A percentile compares a stretch with the other conserved stretches of the same genome.
These are phyloP conservation scores for Machimus atricapillus DNA, from an alignment of 2,888 invertebrate species.

Conservation along the genomic window DNA sequence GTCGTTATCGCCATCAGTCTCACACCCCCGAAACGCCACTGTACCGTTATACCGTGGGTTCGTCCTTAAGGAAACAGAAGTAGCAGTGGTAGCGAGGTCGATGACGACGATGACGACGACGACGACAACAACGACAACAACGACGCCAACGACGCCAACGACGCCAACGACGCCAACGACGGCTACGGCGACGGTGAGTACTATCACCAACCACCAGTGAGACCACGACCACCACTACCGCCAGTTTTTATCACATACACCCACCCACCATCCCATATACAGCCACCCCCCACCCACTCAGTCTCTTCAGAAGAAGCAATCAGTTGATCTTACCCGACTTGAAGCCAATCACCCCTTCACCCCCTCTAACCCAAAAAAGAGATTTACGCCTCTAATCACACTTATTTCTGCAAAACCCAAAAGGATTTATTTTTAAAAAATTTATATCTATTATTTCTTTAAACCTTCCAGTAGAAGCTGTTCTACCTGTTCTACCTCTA, in stretches of 20 bases:
- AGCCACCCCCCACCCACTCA: not conserved
- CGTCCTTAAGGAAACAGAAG: not conserved
- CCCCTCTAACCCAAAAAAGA: not conserved
- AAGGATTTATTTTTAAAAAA: not conserved
- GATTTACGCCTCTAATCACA: not conserved
- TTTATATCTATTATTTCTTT: not conserved
- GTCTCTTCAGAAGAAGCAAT: not conserved
- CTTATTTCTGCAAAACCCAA: not conserved
- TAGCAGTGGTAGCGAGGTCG: not conserved
- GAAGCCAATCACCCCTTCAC: not conserved
- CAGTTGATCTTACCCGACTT: not conserved
- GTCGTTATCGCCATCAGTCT: conserved; percentile 32
- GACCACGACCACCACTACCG: not conserved
- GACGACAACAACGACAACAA: not conserved
- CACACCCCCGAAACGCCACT: not conserved
- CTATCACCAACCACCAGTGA: not conserved
- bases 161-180: not conserved
- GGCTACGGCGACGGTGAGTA: not conserved
- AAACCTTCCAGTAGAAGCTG: not conserved
- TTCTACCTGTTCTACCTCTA: no score
- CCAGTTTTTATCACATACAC: not conserved
- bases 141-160: no score
- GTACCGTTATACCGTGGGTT: not conserved
- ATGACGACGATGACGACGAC: not conserved
- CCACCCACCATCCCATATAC: not conserved